Percentiles rank a stretch among this genome's conserved stretches.
phyloP scores from a whole-genome alignment of 2,888 invertebrate species.

The Catocala nupta region DNA sequence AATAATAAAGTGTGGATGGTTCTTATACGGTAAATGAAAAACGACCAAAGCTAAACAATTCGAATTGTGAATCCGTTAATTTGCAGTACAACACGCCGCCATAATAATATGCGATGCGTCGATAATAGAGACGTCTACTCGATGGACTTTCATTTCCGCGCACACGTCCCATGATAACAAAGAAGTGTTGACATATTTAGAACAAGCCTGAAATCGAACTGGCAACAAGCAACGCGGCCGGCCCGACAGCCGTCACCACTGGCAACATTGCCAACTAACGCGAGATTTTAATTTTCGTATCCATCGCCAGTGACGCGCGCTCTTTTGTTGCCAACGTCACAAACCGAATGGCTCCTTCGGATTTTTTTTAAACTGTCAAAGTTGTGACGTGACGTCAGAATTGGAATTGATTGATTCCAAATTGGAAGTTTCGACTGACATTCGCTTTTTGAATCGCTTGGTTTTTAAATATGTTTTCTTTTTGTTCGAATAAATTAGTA shows the following conservation, averaged over 20 bases:
- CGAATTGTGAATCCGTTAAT: slow-evolving; percentile 55
- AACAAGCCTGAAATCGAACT: slow-evolving; percentile 87
- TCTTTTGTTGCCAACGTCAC: slow-evolving; percentile 77
- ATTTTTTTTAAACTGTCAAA: slow-evolving; percentile 75
- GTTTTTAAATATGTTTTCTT: no score
- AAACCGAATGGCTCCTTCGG: slow-evolving; percentile 75
- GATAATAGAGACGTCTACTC: slow-evolving; percentile 80
- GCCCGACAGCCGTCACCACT: slow-evolving; percentile 80
- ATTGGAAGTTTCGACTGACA: slow-evolving; percentile 67
- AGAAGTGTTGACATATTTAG: slow-evolving; percentile 87
- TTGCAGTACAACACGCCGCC: slow-evolving; percentile 52
- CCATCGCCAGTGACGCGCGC: slow-evolving; percentile 72
- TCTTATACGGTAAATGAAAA: background rate
- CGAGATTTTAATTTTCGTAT: slow-evolving; percentile 86
- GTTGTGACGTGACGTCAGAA: slow-evolving; percentile 69
- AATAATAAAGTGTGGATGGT: no score
- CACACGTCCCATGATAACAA: slow-evolving; percentile 83
- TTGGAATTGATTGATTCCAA: slow-evolving; percentile 75
- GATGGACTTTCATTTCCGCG: slow-evolving; percentile 86
- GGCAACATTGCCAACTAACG: slow-evolving; percentile 72
- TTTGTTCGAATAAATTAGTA: no score
- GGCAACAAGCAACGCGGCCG: slow-evolving; percentile 62
- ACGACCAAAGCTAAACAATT: slow-evolving; percentile 5
- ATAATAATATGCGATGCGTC: slow-evolving; percentile 77
- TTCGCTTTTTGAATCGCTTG: slow-evolving; percentile 21